A percentile compares a stretch with the other conserved stretches of the same genome.
Conservation (phyloP, 2,797 vertebrate genomes). For the Gorsachius magnificus region DNA sequence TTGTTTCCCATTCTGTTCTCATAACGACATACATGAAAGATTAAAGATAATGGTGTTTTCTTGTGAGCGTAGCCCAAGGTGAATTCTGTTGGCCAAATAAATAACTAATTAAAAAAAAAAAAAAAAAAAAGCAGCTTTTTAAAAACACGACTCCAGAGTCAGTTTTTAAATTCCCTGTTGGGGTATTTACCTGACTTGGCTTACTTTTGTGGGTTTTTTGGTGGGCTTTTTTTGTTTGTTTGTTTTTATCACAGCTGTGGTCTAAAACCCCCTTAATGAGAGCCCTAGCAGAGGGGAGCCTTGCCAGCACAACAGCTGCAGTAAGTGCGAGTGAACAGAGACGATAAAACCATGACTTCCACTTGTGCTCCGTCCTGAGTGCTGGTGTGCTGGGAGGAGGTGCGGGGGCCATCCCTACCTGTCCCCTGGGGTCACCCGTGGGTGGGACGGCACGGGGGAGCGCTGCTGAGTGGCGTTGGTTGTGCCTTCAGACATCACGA, state of each 20-base stretch:
- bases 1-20: slow-evolving; percentile 4
- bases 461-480: accelerated
- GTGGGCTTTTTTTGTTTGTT: neutral
- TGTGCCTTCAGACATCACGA: neutral
- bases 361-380: accelerated
- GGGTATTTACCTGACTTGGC: neutral
- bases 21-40: slow-evolving; percentile 13
- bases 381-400: neutral
- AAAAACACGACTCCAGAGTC: neutral
- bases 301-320: neutral
- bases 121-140: neutral
- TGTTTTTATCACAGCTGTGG: neutral
- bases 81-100: slow-evolving; percentile 37
- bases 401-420: neutral
- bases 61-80: neutral
- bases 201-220: neutral
- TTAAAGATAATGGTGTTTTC: slow-evolving; percentile 49
- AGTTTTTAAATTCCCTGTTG: neutral
- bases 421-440: accelerated
- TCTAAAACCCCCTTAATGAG: neutral
- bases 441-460: accelerated
- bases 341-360: neutral
- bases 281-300: neutral
- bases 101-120: neutral
- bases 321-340: neutral